Percentiles rank a stretch among this genome's conserved stretches.
phyloP scores from a whole-genome alignment of 92 coral and sea anemone genomes.

The Micromussa lordhowensis region DNA sequence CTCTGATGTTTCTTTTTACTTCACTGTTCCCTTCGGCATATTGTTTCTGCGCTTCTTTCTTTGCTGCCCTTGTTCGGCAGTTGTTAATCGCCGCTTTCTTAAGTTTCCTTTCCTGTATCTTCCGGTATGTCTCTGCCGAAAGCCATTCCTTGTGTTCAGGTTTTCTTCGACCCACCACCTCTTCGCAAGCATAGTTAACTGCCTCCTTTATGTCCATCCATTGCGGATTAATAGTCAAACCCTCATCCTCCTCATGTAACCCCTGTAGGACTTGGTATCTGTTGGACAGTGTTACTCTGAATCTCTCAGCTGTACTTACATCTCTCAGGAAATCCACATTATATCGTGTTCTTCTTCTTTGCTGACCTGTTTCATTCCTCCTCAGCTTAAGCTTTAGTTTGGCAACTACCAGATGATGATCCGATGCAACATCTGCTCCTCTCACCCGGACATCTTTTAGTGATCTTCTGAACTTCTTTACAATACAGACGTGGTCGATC shows the following conservation, averaged over 20 bases:
- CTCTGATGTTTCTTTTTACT: conserved; percentile 43
- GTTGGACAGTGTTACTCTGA: background rate
- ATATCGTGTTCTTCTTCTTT: conserved; percentile 1
- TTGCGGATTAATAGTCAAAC: background rate
- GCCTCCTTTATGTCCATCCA: background rate
- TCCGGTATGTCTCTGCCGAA: background rate
- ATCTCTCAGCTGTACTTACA: background rate
- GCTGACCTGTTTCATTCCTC: background rate
- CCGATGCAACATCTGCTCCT: background rate
- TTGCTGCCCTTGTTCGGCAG: conserved; percentile 38
- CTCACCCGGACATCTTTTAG: background rate
- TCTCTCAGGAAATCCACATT: background rate
- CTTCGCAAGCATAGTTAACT: background rate
- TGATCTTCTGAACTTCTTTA: background rate
- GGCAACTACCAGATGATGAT: background rate
- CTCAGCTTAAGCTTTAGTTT: background rate
- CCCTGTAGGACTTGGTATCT: background rate
- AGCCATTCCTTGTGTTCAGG: background rate
- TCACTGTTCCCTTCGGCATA: background rate
- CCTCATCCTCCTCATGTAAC: too few relatives aligned
- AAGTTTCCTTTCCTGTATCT: background rate
- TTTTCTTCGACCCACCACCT: background rate
- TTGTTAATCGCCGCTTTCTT: background rate
- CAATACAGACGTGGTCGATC: too few relatives aligned
- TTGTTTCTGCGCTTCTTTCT: conserved; percentile 22